Evolutionary conservation across 2,797 vertebrate species (phyloP), one percentile per base, ranked within the genome.

Genomic region (Pelochelys cantorii): DNA sequence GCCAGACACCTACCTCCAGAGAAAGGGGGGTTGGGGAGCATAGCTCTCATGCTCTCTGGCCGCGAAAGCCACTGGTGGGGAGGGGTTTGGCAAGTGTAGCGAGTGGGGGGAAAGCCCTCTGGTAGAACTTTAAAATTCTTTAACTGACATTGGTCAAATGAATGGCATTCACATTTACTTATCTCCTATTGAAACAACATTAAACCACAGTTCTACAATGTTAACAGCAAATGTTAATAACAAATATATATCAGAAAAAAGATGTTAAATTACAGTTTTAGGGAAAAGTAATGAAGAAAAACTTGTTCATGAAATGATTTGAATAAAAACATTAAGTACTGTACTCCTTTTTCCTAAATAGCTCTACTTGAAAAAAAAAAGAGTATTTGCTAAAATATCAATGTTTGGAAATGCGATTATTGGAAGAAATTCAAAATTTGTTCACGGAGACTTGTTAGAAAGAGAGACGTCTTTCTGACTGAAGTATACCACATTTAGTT

Each of bases 221-320:
- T 90, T 78, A 87, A 83, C 90, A 93, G 31, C 60, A 91, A 71
- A 90, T 90, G 22, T 89, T 37, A 82, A 5, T 53, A 4, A 5
- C 55, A 4, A 48, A 2, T 3, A 93, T 86, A 84, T 14, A 25
- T 34, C 34, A 60, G 15, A 81, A 29, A 81, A 60, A 15, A 60
- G 27, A 48, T 48, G 71, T 42, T 42, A 75, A 75, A 29, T 42
- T 4, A 15, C 15, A 42, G 48, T 81, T 17, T 81, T 59, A 59
- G 25, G 29, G 7, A 37, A 59, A 42, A 81, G 23, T 27, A 81
- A 56, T 37, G 14, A 3, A 77, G 25, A 77, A 77, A 52, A 27
- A 27, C 20, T 37, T 20, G 5, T 37, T 29, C 7, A 77, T 52
- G 25, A 52, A 29, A 77, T 77, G 12, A 52, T 77, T 14, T 48